Percentiles rank a stretch among this genome's conserved stretches.
Conservation (phyloP, 1,140 invertebrate species). For the Melitaea cinxia region DNA sequence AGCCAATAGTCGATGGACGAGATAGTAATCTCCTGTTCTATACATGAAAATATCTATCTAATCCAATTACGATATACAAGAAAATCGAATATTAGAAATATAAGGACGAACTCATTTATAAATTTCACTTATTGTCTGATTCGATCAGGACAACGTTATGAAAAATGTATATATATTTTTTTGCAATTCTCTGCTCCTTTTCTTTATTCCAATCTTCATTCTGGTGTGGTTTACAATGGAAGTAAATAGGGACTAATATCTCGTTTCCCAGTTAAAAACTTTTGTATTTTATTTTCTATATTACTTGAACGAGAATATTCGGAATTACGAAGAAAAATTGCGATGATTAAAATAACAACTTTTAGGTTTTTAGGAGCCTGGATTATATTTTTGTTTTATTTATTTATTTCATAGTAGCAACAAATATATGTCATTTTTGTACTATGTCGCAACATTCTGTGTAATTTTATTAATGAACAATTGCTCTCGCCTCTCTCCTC, state of each 20-base stretch:
- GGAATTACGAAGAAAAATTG: not conserved
- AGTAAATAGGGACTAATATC: slow-evolving; percentile 9
- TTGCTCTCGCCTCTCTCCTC: too few relatives aligned
- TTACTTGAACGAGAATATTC: not conserved
- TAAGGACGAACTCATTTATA: not conserved
- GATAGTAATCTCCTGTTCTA: too few relatives aligned
- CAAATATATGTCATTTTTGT: too few relatives aligned
- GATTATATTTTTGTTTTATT: not conserved
- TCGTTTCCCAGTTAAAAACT: slow-evolving; percentile 10
- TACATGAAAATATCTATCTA: too few relatives aligned
- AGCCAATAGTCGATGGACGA: too few relatives aligned
- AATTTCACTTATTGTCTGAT: not conserved
- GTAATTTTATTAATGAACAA: too few relatives aligned
- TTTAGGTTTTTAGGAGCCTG: not conserved
- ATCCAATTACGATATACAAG: too few relatives aligned
- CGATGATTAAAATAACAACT: not conserved
- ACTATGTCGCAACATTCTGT: too few relatives aligned
- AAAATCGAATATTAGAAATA: not conserved
- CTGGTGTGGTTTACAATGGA: not conserved
- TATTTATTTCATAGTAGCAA: too few relatives aligned
- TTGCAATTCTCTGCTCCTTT: not conserved
- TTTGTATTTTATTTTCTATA: slow-evolving; percentile 1
- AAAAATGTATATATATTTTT: not conserved
- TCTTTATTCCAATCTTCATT: not conserved
- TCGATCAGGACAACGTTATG: not conserved